Conservation (phyloP, 2,888 invertebrate genomes). For the Apodemia zela region DNA sequence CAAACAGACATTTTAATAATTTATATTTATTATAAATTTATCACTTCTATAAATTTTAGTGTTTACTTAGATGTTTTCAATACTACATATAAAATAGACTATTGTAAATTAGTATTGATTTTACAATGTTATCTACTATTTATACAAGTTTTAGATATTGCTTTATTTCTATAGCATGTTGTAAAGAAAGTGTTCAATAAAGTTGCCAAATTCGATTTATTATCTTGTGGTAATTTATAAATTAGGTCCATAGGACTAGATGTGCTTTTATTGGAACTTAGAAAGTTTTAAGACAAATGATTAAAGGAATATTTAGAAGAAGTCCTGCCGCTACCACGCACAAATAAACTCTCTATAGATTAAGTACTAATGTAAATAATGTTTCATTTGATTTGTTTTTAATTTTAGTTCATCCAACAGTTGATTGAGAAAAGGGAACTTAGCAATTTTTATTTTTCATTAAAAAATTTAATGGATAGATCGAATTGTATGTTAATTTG, state of each 20-base stretch:
- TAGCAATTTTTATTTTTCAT: no score
- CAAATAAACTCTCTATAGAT: slow-evolving; percentile 17
- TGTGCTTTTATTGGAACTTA: slow-evolving; percentile 7
- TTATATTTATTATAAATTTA: slow-evolving; percentile 22
- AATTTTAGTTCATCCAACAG: neutral
- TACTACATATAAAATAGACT: slow-evolving; percentile 15
- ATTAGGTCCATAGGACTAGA: slow-evolving; percentile 16
- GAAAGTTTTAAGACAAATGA: slow-evolving; percentile 46
- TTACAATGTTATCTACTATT: slow-evolving; percentile 21
- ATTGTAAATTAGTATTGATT: slow-evolving; percentile 22
- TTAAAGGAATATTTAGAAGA: neutral
- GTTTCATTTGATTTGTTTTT: slow-evolving; percentile 1
- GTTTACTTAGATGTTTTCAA: slow-evolving; percentile 12
- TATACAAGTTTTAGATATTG: slow-evolving; percentile 31
- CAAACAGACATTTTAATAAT: slow-evolving; percentile 23
- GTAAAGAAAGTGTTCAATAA: slow-evolving; percentile 69
- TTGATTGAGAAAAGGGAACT: neutral
- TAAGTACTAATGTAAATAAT: neutral
- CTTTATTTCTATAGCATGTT: slow-evolving; percentile 33
- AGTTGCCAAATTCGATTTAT: slow-evolving; percentile 76
- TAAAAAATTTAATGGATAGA: no score
- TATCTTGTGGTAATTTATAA: slow-evolving; percentile 50
- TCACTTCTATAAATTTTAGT: slow-evolving; percentile 19
- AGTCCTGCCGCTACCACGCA: slow-evolving; percentile 7
- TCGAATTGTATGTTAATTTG: no score